These are phyloP conservation scores for Enteromius mattozi DNA, from an alignment of 2,797 vertebrate genomes.

Conservation along the genomic window DNA sequence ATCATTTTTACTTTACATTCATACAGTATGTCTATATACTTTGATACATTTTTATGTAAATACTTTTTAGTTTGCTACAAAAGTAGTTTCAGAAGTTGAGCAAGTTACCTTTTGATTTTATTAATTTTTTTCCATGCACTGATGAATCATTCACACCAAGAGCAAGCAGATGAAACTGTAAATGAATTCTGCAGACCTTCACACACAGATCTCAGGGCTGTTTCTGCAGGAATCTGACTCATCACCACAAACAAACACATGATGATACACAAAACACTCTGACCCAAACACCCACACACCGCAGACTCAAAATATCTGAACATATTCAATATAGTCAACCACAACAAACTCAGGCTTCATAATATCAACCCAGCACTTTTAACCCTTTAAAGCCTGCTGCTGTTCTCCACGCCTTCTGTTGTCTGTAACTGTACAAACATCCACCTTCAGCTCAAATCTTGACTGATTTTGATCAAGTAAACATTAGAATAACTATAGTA, in stretches of 20 bases:
- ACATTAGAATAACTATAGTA: too few relatives aligned
- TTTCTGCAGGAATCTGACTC: conserved; percentile 4
- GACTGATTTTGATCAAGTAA: not conserved
- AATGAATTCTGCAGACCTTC: not conserved
- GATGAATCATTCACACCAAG: not conserved
- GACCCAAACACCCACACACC: not conserved
- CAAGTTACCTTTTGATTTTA: not conserved
- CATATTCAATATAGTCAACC: not conserved
- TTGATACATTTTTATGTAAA: too few relatives aligned
- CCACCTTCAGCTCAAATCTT: too few relatives aligned
- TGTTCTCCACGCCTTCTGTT: too few relatives aligned
- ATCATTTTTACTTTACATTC: too few relatives aligned
- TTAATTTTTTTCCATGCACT: not conserved
- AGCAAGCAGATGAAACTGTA: not conserved
- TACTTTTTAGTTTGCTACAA: not conserved
- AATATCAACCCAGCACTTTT: not conserved
- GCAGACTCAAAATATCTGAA: not conserved
- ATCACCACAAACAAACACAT: not conserved
- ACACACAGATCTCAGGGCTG: not conserved
- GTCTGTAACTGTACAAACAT: too few relatives aligned
- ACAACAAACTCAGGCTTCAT: not conserved
- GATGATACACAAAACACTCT: not conserved
- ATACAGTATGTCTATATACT: too few relatives aligned
- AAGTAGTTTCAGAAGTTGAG: not conserved
- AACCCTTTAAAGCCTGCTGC: not conserved